Base-by-base conservation (phyloP, 1,140 invertebrate species). In the Phymastichus coffea region DNA sequence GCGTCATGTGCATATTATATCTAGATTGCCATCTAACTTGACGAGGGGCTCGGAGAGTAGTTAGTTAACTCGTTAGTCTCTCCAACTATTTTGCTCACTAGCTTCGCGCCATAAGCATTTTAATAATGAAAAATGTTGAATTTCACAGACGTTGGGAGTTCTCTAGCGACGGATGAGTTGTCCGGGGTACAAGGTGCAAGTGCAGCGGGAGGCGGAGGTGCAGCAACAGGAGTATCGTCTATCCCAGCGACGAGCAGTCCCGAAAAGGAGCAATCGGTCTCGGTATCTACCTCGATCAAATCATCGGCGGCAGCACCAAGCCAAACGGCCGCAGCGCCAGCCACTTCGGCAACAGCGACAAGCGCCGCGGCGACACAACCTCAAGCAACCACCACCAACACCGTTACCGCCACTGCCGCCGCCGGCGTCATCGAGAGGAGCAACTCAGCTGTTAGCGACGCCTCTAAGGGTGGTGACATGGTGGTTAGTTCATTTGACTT, bases 401-500 rank as follows among this genome's bases (percentile, higher is more conserved):
- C 66, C 12, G 63, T 73, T 49, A 61, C 20, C 38, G 61, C 57
- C 60, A 69, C 64, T 9, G 76, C 70, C 57, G 73, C 71, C 68
- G 75, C 54, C 14, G 20, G 3, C 17, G 67, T 74, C 44, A 75
- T 82, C 63, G 85, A 88, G 69, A 79, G 85, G 62, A 85, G 86
- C 63, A 84, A 86, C 41, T 87, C 86, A 63, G 84, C 86, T 53
- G 81, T 88, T 65, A 89, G 87, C 76, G 88, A 91, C 77, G 83
- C 86, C 57, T 89, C 88, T 17, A 85, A 90, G 69, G 83, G 85
- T 65, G 84, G 81, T 67, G 88, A 93, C 77, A 84, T 88, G 78
- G 89, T 93, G 71, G 87, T 85, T 61, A 77, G 79, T 77, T 23
- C 2, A n/a, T n/a, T 56, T 60, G 33, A 48, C 59, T 63, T 63